These are phyloP conservation scores for Jacana jacana DNA, from an alignment of 2,113 vertebrate species.

Conservation along the genomic window DNA sequence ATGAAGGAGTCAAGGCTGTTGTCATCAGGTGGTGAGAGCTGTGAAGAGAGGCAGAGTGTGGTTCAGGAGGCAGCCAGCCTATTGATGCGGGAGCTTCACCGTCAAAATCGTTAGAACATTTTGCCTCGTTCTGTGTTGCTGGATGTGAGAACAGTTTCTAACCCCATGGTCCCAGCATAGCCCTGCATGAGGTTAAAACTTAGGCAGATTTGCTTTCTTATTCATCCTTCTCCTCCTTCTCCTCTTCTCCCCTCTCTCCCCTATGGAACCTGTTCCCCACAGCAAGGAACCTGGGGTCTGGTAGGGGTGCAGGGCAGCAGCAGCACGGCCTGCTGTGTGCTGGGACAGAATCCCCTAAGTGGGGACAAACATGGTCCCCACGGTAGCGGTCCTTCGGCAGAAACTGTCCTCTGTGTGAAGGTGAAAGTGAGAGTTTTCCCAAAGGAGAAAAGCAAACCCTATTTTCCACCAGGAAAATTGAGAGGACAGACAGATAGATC, in stretches of 20 bases:
- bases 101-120: background rate
- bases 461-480: background rate
- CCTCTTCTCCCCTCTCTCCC: background rate
- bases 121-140: background rate
- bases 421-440: background rate
- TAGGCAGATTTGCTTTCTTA: background rate
- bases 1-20: background rate
- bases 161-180: background rate
- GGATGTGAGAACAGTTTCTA: background rate
- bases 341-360: fast-evolving
- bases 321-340: background rate
- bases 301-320: background rate
- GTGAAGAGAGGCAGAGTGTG: background rate
- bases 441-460: background rate
- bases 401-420: background rate
- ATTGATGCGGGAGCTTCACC: background rate
- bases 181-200: background rate
- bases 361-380: fast-evolving
- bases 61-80: background rate
- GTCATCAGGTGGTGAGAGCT: background rate
- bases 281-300: fast-evolving
- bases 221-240: background rate
- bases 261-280: fast-evolving
- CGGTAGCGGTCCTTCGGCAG: background rate
- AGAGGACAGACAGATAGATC: background rate